A percentile compares a stretch with the other conserved stretches of the same genome.
Conservation (phyloP, 2,888 invertebrate genomes). For the Machimus atricapillus region DNA sequence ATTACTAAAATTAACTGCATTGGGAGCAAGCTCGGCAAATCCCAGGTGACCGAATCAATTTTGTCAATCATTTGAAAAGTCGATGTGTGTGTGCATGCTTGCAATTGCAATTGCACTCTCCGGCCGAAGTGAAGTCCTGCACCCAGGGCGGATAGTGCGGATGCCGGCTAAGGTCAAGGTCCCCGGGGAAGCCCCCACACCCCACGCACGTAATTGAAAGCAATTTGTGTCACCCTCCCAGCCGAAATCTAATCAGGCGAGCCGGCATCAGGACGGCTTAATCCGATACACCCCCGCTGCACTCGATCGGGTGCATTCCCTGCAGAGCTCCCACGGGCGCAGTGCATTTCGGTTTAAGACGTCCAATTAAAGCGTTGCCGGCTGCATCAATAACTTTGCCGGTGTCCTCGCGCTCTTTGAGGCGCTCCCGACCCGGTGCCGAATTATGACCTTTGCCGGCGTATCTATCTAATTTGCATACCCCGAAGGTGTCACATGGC, state of each 20-base stretch:
- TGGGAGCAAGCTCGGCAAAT: background rate
- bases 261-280: background rate
- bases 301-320: slow-evolving; percentile 3
- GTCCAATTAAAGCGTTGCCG: background rate
- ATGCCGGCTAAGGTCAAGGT: slow-evolving; percentile 14
- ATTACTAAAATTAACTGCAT: background rate
- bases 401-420: background rate
- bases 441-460: background rate
- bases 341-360: background rate
- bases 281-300: slow-evolving; percentile 19
- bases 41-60: background rate
- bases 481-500: slow-evolving; percentile 2
- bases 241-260: slow-evolving; percentile 17
- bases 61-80: background rate
- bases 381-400: background rate
- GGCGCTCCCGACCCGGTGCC: background rate
- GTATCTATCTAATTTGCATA: background rate
- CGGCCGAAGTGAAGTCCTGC: background rate
- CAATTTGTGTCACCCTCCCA: slow-evolving; percentile 18
- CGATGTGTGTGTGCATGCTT: background rate
- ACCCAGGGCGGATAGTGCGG: background rate
- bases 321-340: background rate
- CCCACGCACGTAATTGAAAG: slow-evolving; percentile 19
- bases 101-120: background rate
- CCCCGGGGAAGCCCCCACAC: background rate